Conservation (phyloP, 1,140 invertebrate genomes). For the Aphelinus certus region DNA sequence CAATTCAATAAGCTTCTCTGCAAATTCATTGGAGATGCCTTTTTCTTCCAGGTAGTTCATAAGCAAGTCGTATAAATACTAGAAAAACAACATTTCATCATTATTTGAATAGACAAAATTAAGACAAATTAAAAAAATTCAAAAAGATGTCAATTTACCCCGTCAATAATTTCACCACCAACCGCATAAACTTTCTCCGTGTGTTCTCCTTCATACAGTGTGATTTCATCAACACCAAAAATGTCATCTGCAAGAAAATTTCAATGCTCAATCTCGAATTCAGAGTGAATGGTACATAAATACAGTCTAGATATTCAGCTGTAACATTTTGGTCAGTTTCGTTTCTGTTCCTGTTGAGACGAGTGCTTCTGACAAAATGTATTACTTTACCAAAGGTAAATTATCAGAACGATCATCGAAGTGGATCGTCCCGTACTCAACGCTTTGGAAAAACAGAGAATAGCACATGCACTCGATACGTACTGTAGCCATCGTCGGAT, state of each 20-base stretch:
- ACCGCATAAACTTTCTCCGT: conserved; percentile 86
- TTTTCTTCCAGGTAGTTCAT: conserved; percentile 95
- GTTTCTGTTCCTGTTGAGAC: conserved; percentile 21
- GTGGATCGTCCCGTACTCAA: conserved; percentile 54
- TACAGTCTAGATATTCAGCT: conserved; percentile 16
- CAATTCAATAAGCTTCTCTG: conserved; percentile 84
- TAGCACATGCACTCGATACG: conserved; percentile 48
- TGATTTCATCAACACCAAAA: conserved; percentile 89
- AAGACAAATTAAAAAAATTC: background rate
- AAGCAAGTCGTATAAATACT: conserved; percentile 93
- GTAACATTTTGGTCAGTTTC: conserved; percentile 40
- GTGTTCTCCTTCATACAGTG: conserved; percentile 84
- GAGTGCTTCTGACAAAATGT: conserved; percentile 39
- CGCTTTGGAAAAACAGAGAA: conserved; percentile 48
- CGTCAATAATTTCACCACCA: conserved; percentile 89
- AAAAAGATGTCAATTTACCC: conserved; percentile 68
- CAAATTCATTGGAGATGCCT: conserved; percentile 91
- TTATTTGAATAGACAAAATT: conserved; percentile 3
- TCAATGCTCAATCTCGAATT: too few relatives aligned
- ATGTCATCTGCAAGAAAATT: conserved; percentile 73
- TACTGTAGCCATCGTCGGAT: conserved; percentile 79
- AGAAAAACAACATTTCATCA: conserved; percentile 58
- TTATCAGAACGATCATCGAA: conserved; percentile 48
- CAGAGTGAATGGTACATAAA: too few relatives aligned
- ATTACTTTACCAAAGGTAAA: conserved; percentile 57